Evolutionary conservation across 2,797 vertebrate species (phyloP).

Genomic region (Scarus forsteni): DNA sequence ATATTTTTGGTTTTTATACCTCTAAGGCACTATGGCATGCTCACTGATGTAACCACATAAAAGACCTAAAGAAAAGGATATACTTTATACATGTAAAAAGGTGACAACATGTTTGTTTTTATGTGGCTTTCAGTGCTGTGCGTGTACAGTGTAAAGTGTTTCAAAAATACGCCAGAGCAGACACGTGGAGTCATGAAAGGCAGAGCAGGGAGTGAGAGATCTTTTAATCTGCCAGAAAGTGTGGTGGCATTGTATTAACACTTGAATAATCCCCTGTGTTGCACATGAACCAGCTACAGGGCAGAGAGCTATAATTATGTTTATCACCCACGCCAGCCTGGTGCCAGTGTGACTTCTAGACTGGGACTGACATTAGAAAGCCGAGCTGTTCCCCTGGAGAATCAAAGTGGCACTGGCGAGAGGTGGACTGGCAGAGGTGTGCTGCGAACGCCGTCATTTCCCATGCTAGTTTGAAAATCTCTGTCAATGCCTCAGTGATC

Average conservation of each 20-base stretch:
- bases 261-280: conserved; percentile 66
- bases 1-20: conserved; percentile 52
- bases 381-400: conserved; percentile 56
- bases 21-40: conserved; percentile 69
- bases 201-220: conserved; percentile 66
- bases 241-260: conserved; percentile 69
- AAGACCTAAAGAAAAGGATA: conserved; percentile 33
- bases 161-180: conserved; percentile 66
- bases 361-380: conserved; percentile 68
- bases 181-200: conserved; percentile 59
- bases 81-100: conserved; percentile 46
- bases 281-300: conserved; percentile 55
- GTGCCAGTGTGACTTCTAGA: conserved; percentile 69
- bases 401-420: conserved; percentile 56
- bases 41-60: conserved; percentile 60
- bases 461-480: conserved; percentile 58
- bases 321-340: conserved; percentile 65
- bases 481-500: conserved; percentile 66
- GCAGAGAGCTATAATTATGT: conserved; percentile 67
- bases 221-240: conserved; percentile 55
- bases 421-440: conserved; percentile 58
- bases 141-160: conserved; percentile 63
- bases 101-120: conserved; percentile 55
- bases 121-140: conserved; percentile 58
- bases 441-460: conserved; percentile 72